Evolutionary conservation across 2,113 vertebrate species (phyloP), one percentile per base, ranked within the genome.

Genomic region (Heteronetta atricapilla): DNA sequence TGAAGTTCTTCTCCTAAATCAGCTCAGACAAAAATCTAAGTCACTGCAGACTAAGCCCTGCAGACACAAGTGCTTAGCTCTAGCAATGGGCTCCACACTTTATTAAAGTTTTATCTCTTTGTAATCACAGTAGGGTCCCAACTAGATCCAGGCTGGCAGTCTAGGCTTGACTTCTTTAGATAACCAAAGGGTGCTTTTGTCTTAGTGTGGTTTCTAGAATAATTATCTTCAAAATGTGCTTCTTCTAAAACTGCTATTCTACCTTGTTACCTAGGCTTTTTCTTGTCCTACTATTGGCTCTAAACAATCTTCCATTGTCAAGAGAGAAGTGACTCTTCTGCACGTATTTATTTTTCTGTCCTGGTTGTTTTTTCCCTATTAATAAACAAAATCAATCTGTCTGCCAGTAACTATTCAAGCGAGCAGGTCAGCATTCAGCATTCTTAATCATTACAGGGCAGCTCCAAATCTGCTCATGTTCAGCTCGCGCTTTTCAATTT

Each of bases 381-480:
- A 68, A 33, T 50, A 83, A 82, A 56, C 15, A 42, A 70, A 66
- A 3, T 1, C 0, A 48, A n/a, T 62, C 19, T 70, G 36, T 87
- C 10, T 55, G 17, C 34, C 21, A 72, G 42, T 40, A 79, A 60
- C 25, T 76, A 25, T 82, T 83, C 46, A 73, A 84, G 60, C 40
- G 70, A 56, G 21, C 48, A 85, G 70, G 72, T 81, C 87, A 88
- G 29, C 44, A 73, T 64, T 42, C 81, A 82, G 11, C 31, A 52
- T 86, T 70, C 34, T 5, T 46, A 75, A 74, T 82, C 88, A 44
- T 74, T 84, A 75, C 16, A 86, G 64, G 36, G 12, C 29, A 86
- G 69, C 48, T 92, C 82, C 88, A 93, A 91, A 95, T 91, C 82
- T 68, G 64, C n/a, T 91, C 68, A 42, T 68, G 60, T 86, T 95